These are phyloP conservation scores for Clarias pachynema DNA, from an alignment of 2,797 vertebrate species.

Conservation along the genomic window DNA sequence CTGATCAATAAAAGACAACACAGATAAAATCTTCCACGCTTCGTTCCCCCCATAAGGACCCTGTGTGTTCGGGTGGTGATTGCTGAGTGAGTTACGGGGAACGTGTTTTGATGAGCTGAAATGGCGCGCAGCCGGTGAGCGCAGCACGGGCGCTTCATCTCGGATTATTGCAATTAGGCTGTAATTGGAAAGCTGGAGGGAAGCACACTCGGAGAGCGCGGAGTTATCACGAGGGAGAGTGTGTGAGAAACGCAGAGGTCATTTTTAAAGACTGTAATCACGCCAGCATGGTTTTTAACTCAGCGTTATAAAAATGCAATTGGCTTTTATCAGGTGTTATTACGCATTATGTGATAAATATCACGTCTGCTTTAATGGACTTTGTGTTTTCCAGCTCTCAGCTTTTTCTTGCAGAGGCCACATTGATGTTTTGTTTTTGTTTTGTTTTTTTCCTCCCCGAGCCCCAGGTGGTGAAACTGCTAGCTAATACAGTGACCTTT, in stretches of 20 bases:
- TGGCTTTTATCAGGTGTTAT: background rate
- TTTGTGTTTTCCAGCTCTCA: background rate
- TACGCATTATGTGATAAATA: background rate
- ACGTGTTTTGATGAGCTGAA: constrained; percentile 7
- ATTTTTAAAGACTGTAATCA: constrained; percentile 55
- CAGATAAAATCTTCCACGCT: background rate
- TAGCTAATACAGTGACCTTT: constrained; percentile 56
- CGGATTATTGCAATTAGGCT: constrained; percentile 32
- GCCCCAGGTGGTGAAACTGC: constrained; percentile 51
- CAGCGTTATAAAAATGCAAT: no score
- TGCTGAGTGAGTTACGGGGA: background rate
- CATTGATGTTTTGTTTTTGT: background rate
- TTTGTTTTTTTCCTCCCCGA: constrained; percentile 47
- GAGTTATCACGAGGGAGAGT: constrained; percentile 55
- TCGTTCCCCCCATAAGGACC: no score
- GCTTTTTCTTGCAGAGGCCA: background rate
- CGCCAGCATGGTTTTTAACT: background rate
- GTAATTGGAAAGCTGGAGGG: constrained; percentile 32
- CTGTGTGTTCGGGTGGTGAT: background rate
- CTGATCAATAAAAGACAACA: background rate
- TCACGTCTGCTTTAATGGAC: background rate
- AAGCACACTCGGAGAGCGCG: constrained; percentile 44
- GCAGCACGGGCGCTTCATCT: constrained; percentile 7
- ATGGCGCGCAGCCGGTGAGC: background rate
- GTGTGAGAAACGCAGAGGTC: constrained; percentile 65